These are phyloP conservation scores for Thamnophis elegans DNA, from an alignment of 2,797 vertebrate species.

Conservation along the genomic window DNA sequence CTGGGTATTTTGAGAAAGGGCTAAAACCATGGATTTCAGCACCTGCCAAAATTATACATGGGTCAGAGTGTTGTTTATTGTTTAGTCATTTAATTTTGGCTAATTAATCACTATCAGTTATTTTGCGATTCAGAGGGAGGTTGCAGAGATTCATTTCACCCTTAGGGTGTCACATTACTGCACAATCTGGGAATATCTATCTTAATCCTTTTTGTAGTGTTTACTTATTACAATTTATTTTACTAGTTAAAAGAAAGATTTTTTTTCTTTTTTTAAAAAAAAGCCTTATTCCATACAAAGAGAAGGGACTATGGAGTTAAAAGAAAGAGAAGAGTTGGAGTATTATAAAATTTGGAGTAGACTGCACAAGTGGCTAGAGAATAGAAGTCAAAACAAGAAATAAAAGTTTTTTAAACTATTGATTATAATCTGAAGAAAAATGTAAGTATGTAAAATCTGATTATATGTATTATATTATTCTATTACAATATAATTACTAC, in stretches of 20 bases:
- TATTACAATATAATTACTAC: no score
- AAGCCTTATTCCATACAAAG: not conserved
- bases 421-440: no score
- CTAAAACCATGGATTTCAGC: not conserved
- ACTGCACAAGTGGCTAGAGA: no score
- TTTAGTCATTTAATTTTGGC: not conserved
- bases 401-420: no score
- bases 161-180: not conserved
- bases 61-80: not conserved
- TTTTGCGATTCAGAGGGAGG: not conserved
- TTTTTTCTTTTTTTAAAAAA: not conserved
- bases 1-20: not conserved
- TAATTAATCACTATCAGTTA: not conserved
- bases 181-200: not conserved
- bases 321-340: no score
- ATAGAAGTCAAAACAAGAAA: no score
- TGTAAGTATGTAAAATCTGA: no score
- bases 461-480: no score
- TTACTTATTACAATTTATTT: not conserved
- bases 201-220: not conserved
- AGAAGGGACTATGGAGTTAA: not conserved
- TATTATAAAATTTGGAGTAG: no score
- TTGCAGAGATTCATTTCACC: not conserved
- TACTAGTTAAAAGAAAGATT: not conserved
- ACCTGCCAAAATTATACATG: not conserved